phyloP scores from a whole-genome alignment of 2,113 vertebrate genomes.

The Lasiurus borealis region DNA sequence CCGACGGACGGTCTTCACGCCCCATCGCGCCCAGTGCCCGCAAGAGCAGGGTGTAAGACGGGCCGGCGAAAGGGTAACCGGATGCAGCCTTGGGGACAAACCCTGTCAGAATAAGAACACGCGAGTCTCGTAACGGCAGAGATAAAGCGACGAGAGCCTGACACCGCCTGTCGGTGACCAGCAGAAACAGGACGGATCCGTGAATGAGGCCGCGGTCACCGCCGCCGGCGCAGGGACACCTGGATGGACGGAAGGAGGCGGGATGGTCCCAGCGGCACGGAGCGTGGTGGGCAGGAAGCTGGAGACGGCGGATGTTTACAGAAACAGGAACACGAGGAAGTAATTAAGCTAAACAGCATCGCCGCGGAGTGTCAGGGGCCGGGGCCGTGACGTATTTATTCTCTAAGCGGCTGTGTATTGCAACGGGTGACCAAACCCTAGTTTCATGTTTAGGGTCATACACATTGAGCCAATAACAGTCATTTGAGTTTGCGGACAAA shows the following conservation, averaged over 20 bases:
- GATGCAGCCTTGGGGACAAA: neutral
- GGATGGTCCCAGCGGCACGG: neutral
- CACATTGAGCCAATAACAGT: neutral
- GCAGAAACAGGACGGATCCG: neutral
- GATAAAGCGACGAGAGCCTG: neutral
- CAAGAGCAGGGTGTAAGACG: neutral
- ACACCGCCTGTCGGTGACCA: neutral
- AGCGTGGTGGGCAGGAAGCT: accelerated
- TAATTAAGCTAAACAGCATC: neutral
- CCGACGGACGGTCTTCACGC: neutral
- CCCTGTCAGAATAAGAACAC: neutral
- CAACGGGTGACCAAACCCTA: neutral
- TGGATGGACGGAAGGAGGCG: neutral
- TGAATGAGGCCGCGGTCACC: neutral
- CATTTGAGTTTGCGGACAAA: neutral
- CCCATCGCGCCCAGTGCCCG: accelerated
- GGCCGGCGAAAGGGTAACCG: neutral
- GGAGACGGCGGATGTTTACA: neutral
- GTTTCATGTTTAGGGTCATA: neutral
- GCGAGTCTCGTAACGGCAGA: neutral
- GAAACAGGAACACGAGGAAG: neutral
- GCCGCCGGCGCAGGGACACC: neutral
- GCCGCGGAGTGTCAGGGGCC: neutral
- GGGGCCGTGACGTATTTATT: neutral
- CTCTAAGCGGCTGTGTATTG: neutral